Base-by-base conservation (phyloP, 2,113 vertebrate genomes). In the Physeter macrocephalus region DNA sequence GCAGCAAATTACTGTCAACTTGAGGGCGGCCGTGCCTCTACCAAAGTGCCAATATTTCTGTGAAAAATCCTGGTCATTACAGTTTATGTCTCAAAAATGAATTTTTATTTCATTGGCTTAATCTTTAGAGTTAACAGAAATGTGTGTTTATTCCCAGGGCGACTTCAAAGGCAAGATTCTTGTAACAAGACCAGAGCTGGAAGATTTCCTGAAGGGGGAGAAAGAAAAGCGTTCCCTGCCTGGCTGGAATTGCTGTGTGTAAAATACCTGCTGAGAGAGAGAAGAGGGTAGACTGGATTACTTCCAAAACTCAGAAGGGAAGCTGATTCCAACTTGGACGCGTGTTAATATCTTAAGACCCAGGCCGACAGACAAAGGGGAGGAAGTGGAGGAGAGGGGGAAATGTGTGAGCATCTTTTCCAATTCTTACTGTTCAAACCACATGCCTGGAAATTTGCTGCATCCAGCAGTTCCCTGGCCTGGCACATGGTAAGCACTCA, bases 271-370 rank as follows among this genome's bases (percentile, higher is more conserved):
- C 97, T 96, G 98, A 94, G 98, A 96, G 94, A 98, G 98, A 98
- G 97, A 98, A 59, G 92, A 39, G 89, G 97, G 96, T 61, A 90
- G 97, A 83, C 95, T 93, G 98, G 98, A 98, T 97, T 90, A 74
- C 39, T 98, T 99, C 98, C 98, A 98, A 97, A 96, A 93, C 95
- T 94, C 34, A 49, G 94, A 98, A 98, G 96, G 91, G 98, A 97
- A 97, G 95, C 96, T 15, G 95, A 98, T 90, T 93, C 81, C 54
- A 54, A 95, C 94, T 20, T 90, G 98, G 97, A 97, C 98, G 95
- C 93, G 97, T 97, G 98, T 96, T 97, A 97, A 97, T 95, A 95
- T 97, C 96, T 97, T 49, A 8, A 97, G 95, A 95, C 93, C 93
- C 94, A 93, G 98, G 93, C 96, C 91, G 97, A 85, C 71, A 96